These are phyloP conservation scores for Oryzias celebensis DNA, from an alignment of 2,113 vertebrate species.

Conservation along the genomic window DNA sequence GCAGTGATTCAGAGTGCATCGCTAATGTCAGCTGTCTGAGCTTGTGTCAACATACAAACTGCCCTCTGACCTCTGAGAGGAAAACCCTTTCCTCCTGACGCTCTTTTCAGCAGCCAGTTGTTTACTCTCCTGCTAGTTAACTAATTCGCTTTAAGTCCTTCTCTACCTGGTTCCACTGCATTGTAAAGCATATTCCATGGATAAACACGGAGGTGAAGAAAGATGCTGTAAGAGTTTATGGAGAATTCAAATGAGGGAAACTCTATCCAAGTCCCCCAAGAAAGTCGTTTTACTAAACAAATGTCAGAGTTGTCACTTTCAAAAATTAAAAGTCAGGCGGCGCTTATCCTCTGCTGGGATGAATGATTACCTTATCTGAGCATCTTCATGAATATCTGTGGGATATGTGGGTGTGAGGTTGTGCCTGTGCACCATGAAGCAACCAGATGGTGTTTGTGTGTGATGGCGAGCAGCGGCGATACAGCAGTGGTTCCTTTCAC, in stretches of 20 bases:
- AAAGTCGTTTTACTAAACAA: not conserved
- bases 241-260: not conserved
- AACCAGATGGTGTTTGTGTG: conserved; percentile 73
- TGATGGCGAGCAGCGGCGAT: conserved; percentile 66
- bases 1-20: conserved; percentile 17
- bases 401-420: conserved; percentile 68
- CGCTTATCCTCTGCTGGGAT: not conserved
- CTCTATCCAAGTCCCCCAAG: not conserved
- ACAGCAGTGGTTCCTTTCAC: conserved; percentile 64
- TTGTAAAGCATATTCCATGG: conserved; percentile 12
- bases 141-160: conserved; percentile 36
- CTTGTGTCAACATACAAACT: conserved; percentile 53
- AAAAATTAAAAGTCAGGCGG: not conserved
- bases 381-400: conserved; percentile 20
- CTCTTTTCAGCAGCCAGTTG: conserved; percentile 47
- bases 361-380: not conserved
- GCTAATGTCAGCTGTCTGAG: conserved; percentile 53
- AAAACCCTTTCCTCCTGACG: conserved; percentile 49
- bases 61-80: conserved; percentile 56
- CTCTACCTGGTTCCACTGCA: conserved; percentile 29
- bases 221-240: not conserved
- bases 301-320: not conserved
- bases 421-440: conserved; percentile 44
- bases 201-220: conserved; percentile 3
- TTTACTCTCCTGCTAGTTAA: conserved; percentile 54